Conservation (phyloP, 2,113 vertebrate species). For the Serilophus lunatus region DNA sequence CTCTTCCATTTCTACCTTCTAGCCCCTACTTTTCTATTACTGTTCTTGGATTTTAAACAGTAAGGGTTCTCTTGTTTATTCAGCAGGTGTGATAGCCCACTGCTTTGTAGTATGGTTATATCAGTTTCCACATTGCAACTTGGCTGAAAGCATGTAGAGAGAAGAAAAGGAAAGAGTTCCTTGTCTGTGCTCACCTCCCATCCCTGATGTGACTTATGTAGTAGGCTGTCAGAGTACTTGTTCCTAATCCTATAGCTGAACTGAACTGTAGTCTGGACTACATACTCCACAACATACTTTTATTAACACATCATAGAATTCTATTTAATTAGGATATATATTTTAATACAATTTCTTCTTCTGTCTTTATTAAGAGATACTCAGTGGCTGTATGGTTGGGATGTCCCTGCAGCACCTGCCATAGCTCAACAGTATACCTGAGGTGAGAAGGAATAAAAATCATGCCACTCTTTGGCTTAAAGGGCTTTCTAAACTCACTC, state of each 20-base stretch:
- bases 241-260: neutral
- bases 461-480: neutral
- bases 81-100: neutral
- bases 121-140: neutral
- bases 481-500: neutral
- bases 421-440: neutral
- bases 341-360: neutral
- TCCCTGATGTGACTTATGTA: fast-evolving
- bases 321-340: neutral
- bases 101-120: neutral
- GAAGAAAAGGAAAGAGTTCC: neutral
- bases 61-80: neutral
- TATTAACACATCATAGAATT: neutral
- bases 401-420: neutral
- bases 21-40: neutral
- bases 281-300: neutral
- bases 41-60: neutral
- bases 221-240: neutral
- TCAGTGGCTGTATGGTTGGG: neutral
- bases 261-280: neutral
- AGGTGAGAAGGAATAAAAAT: neutral
- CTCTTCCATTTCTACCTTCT: neutral
- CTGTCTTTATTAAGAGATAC: neutral
- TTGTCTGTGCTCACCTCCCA: neutral
- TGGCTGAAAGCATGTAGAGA: neutral